Evolutionary conservation across 2,888 invertebrate genomes (phyloP), one percentile per base, ranked within the genome.

Genomic region (Dysmachus trigonus): DNA sequence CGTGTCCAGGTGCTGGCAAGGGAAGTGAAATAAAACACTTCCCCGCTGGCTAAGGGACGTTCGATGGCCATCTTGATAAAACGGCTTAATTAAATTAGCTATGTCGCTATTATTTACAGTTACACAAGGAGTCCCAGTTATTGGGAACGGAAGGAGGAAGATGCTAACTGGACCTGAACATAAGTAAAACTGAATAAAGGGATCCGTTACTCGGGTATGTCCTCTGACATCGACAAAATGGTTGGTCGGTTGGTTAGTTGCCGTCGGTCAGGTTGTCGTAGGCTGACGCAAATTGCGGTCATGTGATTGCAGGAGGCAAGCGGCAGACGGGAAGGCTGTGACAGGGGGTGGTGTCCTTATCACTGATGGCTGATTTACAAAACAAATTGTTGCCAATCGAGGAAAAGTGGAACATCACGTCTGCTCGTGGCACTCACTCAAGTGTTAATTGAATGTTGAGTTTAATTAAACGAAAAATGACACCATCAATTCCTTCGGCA

Each of bases 391-490:
- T 33, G 33, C 38, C 35, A n/a, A 38, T n/a, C 22, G 27, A 1
- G 38, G 38, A 27, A 27, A 35, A 35, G 76, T 35, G 18, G 41
- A 38, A 15, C 76, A n/a, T n/a, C n/a, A 76, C 35, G 76, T 73
- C 38, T 33, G 81, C 31, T 81, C 22, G 81, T 81, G 81, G 53
- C 81, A 81, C 35, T 81, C 18, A 53, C 81, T 51, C 62, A 33
- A 47, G 62, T 22, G 62, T 51, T 81, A 81, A 81, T 81, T 81
- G 81, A 47, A 81, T 62, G 53, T 81, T 81, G 33, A 81, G 30
- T 31, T 81, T 81, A 81, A 81, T 81, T 47, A 81, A n/a, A 31
- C 18, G 81, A 27, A 81, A 81, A 81, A 81, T 81, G 81, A 33
- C 62, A 53, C 81, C 33, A 81, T 81, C 53, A 81, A 81, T 53